phyloP scores from a whole-genome alignment of 2,113 vertebrate genomes.

The Lontra canadensis region DNA sequence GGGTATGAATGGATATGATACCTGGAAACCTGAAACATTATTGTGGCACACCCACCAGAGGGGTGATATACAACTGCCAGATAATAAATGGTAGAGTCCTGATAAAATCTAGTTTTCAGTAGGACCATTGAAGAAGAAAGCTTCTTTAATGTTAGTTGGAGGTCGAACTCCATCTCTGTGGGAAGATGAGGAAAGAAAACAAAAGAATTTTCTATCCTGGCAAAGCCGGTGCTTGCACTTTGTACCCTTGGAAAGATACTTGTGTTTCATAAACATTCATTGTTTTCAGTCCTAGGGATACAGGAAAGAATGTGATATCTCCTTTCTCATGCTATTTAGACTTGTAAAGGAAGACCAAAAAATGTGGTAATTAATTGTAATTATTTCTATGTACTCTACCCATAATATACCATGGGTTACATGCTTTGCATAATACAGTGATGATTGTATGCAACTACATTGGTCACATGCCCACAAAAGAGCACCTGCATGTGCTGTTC shows the following conservation, averaged over 20 bases:
- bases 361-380: neutral
- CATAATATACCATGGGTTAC: neutral
- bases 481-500: neutral
- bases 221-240: neutral
- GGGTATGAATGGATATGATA: neutral
- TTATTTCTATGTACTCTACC: neutral
- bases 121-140: neutral
- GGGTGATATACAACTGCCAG: neutral
- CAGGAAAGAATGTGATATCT: neutral
- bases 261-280: neutral
- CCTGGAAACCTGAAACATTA: neutral
- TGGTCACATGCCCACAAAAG: neutral
- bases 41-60: neutral
- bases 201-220: neutral
- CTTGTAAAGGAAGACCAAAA: neutral
- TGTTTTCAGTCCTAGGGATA: neutral
- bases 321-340: neutral
- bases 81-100: neutral
- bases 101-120: neutral
- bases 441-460: neutral
- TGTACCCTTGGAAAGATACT: neutral
- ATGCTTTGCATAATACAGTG: neutral
- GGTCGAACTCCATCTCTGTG: neutral
- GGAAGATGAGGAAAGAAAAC: neutral
- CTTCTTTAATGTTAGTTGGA: constrained; percentile 11